Percentiles rank a stretch among this genome's conserved stretches.
phyloP scores from a whole-genome alignment of 2,888 invertebrate genomes.

The Epsilonema sp. region DNA sequence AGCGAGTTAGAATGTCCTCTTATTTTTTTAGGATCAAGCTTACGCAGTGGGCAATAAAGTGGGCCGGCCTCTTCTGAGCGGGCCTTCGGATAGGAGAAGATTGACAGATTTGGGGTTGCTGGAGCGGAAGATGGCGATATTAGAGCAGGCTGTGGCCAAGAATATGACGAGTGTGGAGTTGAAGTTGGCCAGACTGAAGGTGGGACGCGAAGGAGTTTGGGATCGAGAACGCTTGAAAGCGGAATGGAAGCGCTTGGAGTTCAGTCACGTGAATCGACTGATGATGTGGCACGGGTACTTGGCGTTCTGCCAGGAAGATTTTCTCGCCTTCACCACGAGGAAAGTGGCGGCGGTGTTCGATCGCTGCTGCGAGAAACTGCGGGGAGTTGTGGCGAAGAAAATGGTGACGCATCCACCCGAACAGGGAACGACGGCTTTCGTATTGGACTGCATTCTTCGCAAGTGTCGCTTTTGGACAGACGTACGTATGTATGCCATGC shows the following conservation, averaged over 20 bases:
- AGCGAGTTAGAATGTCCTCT: too few species aligned
- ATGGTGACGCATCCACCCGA: conserved; percentile 1
- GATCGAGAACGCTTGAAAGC: conserved; percentile 24
- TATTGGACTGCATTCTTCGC: not conserved
- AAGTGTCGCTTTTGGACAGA: conserved; percentile 28
- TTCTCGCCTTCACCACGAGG: conserved; percentile 26
- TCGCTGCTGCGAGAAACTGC: not conserved
- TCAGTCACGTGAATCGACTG: conserved; percentile 30
- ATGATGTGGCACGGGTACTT: conserved; percentile 31
- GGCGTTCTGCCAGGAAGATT: conserved; percentile 26
- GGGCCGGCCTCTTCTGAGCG: too few species aligned
- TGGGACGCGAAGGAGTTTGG: conserved; percentile 20
- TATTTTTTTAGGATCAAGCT: too few species aligned
- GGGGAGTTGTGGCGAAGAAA: not conserved
- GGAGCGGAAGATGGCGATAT: conserved; percentile 33
- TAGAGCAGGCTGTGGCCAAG: conserved; percentile 30
- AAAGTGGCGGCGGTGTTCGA: not conserved
- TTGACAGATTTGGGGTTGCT: conserved; percentile 13
- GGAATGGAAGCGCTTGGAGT: conserved; percentile 31
- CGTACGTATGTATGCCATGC: too few species aligned
- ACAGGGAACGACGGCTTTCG: not conserved
- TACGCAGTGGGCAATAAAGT: too few species aligned
- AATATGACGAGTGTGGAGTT: conserved; percentile 28
- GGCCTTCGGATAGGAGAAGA: too few species aligned
- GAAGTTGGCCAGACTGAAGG: not conserved